A percentile compares a stretch with the other conserved stretches of the same genome.
phyloP scores from a whole-genome alignment of 2,113 vertebrate genomes.

The Chiloscyllium plagiosum region DNA sequence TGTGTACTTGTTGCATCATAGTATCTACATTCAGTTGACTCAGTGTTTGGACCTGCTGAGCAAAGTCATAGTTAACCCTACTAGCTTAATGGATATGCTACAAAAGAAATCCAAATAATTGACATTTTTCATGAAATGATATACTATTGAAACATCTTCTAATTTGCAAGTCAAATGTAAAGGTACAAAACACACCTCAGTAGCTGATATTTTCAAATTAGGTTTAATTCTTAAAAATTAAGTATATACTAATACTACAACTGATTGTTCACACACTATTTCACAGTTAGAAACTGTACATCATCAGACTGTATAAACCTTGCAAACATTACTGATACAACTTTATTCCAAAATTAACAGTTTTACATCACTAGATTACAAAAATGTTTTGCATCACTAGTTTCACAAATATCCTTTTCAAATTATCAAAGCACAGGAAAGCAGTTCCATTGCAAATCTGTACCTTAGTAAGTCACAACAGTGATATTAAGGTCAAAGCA shows the following conservation, averaged over 20 bases:
- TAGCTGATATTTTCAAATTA: not conserved
- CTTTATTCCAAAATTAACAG: not conserved
- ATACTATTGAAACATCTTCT: not conserved
- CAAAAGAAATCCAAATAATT: not conserved
- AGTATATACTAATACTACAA: not conserved
- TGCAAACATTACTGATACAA: not conserved
- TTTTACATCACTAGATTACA: conserved; percentile 22
- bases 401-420: conserved; percentile 27
- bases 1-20: not conserved
- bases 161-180: not conserved
- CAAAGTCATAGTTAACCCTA: not conserved
- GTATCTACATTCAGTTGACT: not conserved
- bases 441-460: not conserved
- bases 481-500: not conserved
- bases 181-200: not conserved
- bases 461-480: conserved; percentile 7
- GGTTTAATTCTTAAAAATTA: conserved; percentile 7
- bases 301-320: conserved; percentile 21
- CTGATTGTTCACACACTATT: not conserved
- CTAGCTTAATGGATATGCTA: not conserved
- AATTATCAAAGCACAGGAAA: not conserved
- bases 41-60: not conserved
- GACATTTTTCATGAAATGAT: not conserved
- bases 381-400: not conserved
- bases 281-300: conserved; percentile 30